A percentile compares a stretch with the other conserved stretches of the same genome.
Conservation (phyloP, 2,888 invertebrate species). For the Phalera bucephala region DNA sequence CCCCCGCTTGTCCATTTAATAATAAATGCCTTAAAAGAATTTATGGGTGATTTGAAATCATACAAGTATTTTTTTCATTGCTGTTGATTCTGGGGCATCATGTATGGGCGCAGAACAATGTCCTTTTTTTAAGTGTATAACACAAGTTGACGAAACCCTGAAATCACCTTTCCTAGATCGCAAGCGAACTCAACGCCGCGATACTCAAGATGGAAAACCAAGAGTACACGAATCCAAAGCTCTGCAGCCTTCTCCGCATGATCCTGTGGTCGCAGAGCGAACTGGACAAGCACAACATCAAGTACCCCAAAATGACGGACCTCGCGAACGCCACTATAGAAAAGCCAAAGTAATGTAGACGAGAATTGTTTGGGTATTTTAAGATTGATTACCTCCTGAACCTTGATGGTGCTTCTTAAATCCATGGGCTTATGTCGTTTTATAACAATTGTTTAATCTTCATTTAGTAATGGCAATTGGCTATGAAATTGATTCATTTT, state of each 20-base stretch:
- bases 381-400: slow-evolving; percentile 8
- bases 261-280: slow-evolving; percentile 98
- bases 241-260: slow-evolving; percentile 95
- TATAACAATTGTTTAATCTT: slow-evolving; percentile 4
- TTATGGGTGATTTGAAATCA: too few species aligned
- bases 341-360: slow-evolving; percentile 81
- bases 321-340: slow-evolving; percentile 93
- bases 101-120: too few species aligned
- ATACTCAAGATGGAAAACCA: slow-evolving; percentile 96
- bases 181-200: slow-evolving; percentile 98
- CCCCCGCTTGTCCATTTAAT: too few species aligned
- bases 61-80: too few species aligned
- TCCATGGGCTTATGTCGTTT: slow-evolving; percentile 15
- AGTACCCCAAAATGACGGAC: slow-evolving; percentile 97
- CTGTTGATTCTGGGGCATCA: too few species aligned
- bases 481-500: too few species aligned
- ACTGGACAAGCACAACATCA: slow-evolving; percentile 96
- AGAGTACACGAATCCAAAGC: slow-evolving; percentile 94
- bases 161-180: too few species aligned
- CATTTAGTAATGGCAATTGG: too few species aligned
- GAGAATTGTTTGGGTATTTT: not conserved
- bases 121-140: too few species aligned
- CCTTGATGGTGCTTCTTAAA: slow-evolving; percentile 28
- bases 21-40: too few species aligned
- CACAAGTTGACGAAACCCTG: too few species aligned